Conservation (phyloP, 2,888 invertebrate genomes). For the Apotomis capreana region DNA sequence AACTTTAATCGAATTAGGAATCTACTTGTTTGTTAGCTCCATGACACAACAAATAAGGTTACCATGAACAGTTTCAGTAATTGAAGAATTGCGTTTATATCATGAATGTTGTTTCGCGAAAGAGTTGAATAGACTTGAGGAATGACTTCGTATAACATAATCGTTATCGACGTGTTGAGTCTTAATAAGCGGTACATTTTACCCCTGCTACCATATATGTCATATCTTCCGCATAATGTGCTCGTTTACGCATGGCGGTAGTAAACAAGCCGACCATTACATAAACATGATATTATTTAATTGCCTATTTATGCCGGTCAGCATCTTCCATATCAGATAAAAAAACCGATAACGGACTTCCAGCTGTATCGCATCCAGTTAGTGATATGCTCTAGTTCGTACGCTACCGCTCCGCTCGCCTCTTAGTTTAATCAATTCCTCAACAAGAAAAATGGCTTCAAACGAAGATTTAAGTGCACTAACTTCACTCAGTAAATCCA, state of each 20-base stretch:
- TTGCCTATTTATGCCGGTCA: constrained; percentile 33
- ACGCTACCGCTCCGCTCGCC: constrained; percentile 53
- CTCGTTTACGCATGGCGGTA: constrained; percentile 27
- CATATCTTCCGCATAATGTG: constrained; percentile 11
- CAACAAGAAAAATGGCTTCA: constrained; percentile 31
- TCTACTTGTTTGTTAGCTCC: neutral
- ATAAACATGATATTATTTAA: constrained; percentile 40
- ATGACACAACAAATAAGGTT: neutral
- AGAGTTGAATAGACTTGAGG: neutral
- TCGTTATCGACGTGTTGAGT: neutral
- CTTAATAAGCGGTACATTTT: constrained; percentile 3
- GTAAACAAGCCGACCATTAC: constrained; percentile 30
- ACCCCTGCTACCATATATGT: constrained; percentile 15
- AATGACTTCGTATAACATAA: constrained; percentile 3
- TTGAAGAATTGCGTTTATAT: too few relatives aligned
- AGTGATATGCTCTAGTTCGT: constrained; percentile 71
- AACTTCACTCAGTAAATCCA: constrained; percentile 22
- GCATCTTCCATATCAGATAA: constrained; percentile 28
- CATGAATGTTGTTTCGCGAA: neutral
- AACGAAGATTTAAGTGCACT: constrained; percentile 29
- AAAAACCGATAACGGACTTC: constrained; percentile 37
- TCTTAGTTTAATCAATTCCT: constrained; percentile 38
- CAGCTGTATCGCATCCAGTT: constrained; percentile 60
- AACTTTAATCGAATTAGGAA: constrained; percentile 8
- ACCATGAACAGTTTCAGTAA: neutral